Conservation (phyloP, 2,888 invertebrate species). For the Sialis lutaria region DNA sequence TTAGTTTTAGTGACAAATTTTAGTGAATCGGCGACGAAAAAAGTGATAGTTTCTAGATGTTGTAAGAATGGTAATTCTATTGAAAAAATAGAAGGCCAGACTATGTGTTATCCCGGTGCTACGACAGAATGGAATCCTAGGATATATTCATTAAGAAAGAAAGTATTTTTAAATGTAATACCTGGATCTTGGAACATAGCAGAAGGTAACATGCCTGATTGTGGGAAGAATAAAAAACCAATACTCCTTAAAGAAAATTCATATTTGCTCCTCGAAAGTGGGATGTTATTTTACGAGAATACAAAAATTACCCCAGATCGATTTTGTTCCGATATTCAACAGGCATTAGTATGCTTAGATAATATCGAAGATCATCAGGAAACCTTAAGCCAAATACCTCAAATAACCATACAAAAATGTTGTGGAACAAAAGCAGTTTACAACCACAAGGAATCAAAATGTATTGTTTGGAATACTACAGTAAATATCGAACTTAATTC, state of each 20-base stretch:
- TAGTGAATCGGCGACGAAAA: slow-evolving; percentile 1
- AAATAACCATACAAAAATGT: slow-evolving; percentile 40
- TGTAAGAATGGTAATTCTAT: slow-evolving; percentile 33
- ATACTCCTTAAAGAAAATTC: not conserved
- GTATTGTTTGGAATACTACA: slow-evolving; percentile 21
- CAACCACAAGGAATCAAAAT: slow-evolving; percentile 34
- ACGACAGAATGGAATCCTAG: slow-evolving; percentile 32
- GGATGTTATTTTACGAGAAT: slow-evolving; percentile 29
- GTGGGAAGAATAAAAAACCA: slow-evolving; percentile 30
- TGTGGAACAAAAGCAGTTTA: slow-evolving; percentile 48
- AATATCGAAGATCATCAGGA: slow-evolving; percentile 20
- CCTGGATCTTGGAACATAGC: slow-evolving; percentile 32
- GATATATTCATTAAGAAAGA: slow-evolving; percentile 34
- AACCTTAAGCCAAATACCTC: slow-evolving; percentile 21
- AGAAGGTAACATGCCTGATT: slow-evolving; percentile 19
- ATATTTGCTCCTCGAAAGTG: slow-evolving; percentile 32
- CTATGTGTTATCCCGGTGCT: not conserved
- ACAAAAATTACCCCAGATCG: slow-evolving; percentile 29
- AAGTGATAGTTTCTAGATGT: slow-evolving; percentile 30
- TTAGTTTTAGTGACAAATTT: not conserved
- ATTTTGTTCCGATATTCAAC: slow-evolving; percentile 51
- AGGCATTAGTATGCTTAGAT: slow-evolving; percentile 41
- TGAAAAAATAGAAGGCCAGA: slow-evolving; percentile 12
- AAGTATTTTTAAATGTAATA: slow-evolving; percentile 24
- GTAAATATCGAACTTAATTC: slow-evolving; percentile 18